A percentile compares a stretch with the other conserved stretches of the same genome.
Evolutionary conservation across 2,888 invertebrate species (phyloP).

Genomic region (Fabriciana adippe): DNA sequence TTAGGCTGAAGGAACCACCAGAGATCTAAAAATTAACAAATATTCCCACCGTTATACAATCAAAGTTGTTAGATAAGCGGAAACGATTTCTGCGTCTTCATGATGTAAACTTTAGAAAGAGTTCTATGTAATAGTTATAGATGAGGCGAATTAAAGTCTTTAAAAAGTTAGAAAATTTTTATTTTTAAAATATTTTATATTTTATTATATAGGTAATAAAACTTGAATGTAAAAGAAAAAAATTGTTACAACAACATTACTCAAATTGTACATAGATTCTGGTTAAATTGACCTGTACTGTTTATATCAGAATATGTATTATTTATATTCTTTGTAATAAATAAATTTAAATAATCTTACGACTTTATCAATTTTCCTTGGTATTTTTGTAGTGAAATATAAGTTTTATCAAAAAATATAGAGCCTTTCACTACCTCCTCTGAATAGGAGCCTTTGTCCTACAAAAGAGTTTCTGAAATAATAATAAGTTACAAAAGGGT

Average conservation of each 20-base stretch:
- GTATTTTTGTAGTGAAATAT: conserved; percentile 41
- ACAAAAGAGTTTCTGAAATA: too few species aligned
- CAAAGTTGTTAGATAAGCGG: conserved; percentile 69
- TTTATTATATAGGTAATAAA: conserved; percentile 36
- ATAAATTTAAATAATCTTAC: conserved; percentile 40
- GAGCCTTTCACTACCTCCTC: not conserved
- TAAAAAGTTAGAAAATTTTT: conserved; percentile 55
- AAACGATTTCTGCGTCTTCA: conserved; percentile 54
- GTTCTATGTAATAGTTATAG: conserved; percentile 43
- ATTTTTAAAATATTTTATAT: conserved; percentile 44
- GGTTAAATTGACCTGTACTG: conserved; percentile 45
- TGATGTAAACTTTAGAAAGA: conserved; percentile 42
- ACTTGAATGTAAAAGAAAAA: conserved; percentile 33
- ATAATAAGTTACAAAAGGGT: too few species aligned
- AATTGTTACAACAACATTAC: conserved; percentile 36
- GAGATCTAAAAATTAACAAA: conserved; percentile 68
- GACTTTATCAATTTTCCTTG: conserved; percentile 38
- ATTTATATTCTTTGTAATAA: conserved; percentile 51
- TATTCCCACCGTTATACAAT: conserved; percentile 78
- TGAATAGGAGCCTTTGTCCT: too few species aligned
- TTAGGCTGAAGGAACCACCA: conserved; percentile 72
- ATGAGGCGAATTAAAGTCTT: conserved; percentile 49
- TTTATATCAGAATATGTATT: conserved; percentile 50
- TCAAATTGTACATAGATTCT: conserved; percentile 40
- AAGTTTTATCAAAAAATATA: conserved; percentile 30